Percentiles rank a stretch among this genome's conserved stretches.
Conservation (phyloP, 1,140 invertebrate species). For the Portunus trituberculatus region DNA sequence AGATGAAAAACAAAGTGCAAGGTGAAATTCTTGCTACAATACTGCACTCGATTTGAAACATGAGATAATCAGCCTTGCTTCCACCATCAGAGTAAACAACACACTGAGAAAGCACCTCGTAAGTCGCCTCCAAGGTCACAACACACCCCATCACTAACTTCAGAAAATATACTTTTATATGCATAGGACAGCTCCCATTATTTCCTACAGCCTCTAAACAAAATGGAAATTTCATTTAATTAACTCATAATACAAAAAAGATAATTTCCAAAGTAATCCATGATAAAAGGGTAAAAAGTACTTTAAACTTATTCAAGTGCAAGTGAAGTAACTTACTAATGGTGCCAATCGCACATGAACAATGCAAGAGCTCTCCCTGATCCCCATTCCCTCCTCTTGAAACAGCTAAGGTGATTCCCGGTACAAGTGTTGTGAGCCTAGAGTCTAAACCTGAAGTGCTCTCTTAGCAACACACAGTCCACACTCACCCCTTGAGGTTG, state of each 20-base stretch:
- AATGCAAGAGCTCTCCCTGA: not conserved
- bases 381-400: not conserved
- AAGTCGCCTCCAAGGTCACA: constrained; percentile 29
- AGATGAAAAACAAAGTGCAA: not conserved
- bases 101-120: constrained; percentile 50
- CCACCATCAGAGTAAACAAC: constrained; percentile 17
- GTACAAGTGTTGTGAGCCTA: not conserved
- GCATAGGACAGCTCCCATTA: not conserved
- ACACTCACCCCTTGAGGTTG: constrained; percentile 75
- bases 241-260: not conserved
- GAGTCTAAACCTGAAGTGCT: not conserved
- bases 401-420: not conserved
- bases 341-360: too few species aligned
- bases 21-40: not conserved
- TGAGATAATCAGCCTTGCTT: constrained; percentile 13
- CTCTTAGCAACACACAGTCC: constrained; percentile 54
- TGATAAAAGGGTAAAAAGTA: not conserved
- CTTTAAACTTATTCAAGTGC: too few species aligned
- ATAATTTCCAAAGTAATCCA: not conserved
- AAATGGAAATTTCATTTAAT: too few species aligned
- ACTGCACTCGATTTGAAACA: not conserved
- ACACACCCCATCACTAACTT: not conserved
- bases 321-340: too few species aligned
- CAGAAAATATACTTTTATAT: not conserved
- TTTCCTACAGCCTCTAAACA: too few species aligned